Evolutionary conservation across 2,888 invertebrate species (phyloP).

Genomic region (Hydroisotoma schaefferi): DNA sequence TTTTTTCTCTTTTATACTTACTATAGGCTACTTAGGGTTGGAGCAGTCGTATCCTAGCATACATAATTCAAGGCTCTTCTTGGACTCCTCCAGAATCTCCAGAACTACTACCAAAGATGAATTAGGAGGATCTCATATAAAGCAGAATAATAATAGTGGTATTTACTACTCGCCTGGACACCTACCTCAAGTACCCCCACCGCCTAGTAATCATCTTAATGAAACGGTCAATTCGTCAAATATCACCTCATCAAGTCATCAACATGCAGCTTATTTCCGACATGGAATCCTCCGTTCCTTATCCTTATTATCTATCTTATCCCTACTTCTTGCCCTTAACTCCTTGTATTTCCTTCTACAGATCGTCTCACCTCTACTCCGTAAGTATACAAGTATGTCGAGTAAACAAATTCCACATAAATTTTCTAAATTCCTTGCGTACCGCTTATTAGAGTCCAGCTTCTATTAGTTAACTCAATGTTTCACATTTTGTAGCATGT

Average conservation of each 20-base stretch:
- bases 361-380: constrained; percentile 44
- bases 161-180: constrained; percentile 46
- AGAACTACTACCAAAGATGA: constrained; percentile 37
- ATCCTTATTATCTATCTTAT: constrained; percentile 44
- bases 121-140: constrained; percentile 18
- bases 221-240: constrained; percentile 41
- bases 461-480: neutral
- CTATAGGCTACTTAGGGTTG: constrained; percentile 45
- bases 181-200: constrained; percentile 34
- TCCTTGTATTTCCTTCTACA: constrained; percentile 46
- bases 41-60: constrained; percentile 45
- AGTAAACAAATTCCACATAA: no score
- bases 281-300: constrained; percentile 47
- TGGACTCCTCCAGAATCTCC: constrained; percentile 46
- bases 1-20: neutral
- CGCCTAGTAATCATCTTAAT: constrained; percentile 39
- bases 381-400: constrained; percentile 35
- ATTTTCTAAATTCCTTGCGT: no score
- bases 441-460: no score
- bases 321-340: constrained; percentile 47
- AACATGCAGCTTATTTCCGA: constrained; percentile 39
- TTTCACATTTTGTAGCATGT: neutral
- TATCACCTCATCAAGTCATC: constrained; percentile 38
- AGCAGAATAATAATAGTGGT: constrained; percentile 40
- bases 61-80: constrained; percentile 43